phyloP scores from a whole-genome alignment of 2,888 invertebrate species.

The Protula sp. region DNA sequence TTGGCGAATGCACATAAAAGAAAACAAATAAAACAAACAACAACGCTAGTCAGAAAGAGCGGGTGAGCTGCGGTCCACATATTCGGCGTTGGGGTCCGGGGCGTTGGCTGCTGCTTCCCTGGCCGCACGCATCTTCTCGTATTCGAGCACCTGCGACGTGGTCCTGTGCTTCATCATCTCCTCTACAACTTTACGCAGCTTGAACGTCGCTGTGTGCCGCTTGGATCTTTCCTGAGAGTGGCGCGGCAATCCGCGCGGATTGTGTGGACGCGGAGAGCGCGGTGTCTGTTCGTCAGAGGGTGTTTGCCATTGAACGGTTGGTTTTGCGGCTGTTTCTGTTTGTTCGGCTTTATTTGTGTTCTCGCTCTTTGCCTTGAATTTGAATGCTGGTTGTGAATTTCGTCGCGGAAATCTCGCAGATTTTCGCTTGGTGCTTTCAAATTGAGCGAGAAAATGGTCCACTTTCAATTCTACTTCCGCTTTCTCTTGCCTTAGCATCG shows the following conservation, averaged over 20 bases:
- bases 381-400: not conserved
- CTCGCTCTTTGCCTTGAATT: too few species aligned
- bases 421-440: not conserved
- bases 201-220: constrained; percentile 44
- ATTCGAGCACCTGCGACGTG: constrained; percentile 6
- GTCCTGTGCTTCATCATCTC: constrained; percentile 26
- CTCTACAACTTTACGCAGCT: constrained; percentile 43
- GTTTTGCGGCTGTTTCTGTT: not conserved
- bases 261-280: not conserved
- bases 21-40: too few species aligned
- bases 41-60: too few species aligned
- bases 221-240: constrained; percentile 38
- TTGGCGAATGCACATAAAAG: too few species aligned
- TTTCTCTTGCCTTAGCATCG: not conserved
- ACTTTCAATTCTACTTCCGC: not conserved
- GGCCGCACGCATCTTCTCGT: constrained; percentile 4
- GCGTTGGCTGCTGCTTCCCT: too few species aligned
- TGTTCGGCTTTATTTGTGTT: too few species aligned
- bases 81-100: too few species aligned
- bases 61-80: too few species aligned
- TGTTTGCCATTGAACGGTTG: not conserved
- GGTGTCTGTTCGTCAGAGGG: not conserved
- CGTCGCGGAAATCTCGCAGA: not conserved
- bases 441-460: not conserved
- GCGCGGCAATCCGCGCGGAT: constrained; percentile 21